These are phyloP conservation scores for Thamnophis elegans DNA, from an alignment of 2,797 vertebrate species.

Conservation along the genomic window DNA sequence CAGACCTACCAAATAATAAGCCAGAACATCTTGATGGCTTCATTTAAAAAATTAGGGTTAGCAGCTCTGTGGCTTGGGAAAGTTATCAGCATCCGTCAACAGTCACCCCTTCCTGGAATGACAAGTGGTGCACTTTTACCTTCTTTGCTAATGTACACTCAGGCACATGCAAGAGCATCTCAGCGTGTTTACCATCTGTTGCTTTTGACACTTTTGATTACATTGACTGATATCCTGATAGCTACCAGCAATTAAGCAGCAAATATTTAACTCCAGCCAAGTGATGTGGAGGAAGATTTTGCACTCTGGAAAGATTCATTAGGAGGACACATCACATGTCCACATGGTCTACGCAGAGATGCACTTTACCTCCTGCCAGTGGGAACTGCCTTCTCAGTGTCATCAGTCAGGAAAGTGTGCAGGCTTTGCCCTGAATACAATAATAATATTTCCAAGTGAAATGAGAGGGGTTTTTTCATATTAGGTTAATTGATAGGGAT, in stretches of 20 bases:
- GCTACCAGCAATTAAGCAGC: background rate
- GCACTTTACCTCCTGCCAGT: background rate
- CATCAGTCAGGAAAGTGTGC: background rate
- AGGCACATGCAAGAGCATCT: background rate
- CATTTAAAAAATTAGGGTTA: slow-evolving; percentile 58
- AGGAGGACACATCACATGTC: background rate
- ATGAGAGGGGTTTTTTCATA: background rate
- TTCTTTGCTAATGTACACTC: slow-evolving; percentile 8
- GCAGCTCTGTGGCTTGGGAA: slow-evolving; percentile 45
- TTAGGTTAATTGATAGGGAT: background rate
- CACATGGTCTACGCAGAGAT: background rate
- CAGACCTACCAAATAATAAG: slow-evolving; percentile 54
- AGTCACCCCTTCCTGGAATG: slow-evolving; percentile 41
- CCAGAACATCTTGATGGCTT: slow-evolving; percentile 66
- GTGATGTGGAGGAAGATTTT: too few relatives aligned
- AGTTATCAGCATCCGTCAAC: slow-evolving; percentile 49
- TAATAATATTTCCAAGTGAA: background rate
- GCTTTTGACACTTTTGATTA: background rate
- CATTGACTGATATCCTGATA: background rate
- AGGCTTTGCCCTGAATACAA: background rate
- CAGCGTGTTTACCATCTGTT: background rate
- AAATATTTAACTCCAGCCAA: background rate
- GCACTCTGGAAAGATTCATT: background rate
- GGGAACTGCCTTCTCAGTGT: background rate
- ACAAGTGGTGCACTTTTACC: slow-evolving; percentile 18